These are phyloP conservation scores for Anhinga rufa DNA, from an alignment of 2,113 vertebrate species.

Conservation along the genomic window DNA sequence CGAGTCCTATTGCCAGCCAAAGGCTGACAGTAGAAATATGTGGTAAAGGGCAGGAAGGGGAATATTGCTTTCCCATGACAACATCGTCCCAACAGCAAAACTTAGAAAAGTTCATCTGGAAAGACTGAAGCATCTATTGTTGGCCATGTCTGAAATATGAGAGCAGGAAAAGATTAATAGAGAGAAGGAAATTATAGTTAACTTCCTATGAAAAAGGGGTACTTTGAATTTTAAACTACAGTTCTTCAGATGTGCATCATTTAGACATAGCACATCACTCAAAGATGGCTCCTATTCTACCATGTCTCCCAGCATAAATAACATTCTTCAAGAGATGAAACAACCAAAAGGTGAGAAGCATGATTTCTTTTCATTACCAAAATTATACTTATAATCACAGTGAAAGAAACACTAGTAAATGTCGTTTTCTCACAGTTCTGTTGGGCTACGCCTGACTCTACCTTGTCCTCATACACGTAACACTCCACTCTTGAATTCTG, in stretches of 20 bases:
- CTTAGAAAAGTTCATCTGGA: not conserved
- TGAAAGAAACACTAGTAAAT: not conserved
- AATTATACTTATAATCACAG: not conserved
- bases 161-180: not conserved
- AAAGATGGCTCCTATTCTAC: not conserved
- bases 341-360: not conserved
- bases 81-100: not conserved
- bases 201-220: not conserved
- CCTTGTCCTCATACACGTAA: not conserved
- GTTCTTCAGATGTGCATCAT: not conserved
- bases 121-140: not conserved
- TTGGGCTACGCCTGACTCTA: not conserved
- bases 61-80: not conserved
- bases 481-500: not conserved
- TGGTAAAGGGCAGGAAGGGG: not conserved
- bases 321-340: not conserved
- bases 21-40: not conserved
- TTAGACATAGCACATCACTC: not conserved
- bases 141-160: not conserved
- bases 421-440: not conserved
- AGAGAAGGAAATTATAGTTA: not conserved
- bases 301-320: not conserved
- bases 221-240: not conserved
- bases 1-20: not conserved
- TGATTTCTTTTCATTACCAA: not conserved